phyloP scores from a whole-genome alignment of 2,113 vertebrate species.

The Struthidea cinerea region DNA sequence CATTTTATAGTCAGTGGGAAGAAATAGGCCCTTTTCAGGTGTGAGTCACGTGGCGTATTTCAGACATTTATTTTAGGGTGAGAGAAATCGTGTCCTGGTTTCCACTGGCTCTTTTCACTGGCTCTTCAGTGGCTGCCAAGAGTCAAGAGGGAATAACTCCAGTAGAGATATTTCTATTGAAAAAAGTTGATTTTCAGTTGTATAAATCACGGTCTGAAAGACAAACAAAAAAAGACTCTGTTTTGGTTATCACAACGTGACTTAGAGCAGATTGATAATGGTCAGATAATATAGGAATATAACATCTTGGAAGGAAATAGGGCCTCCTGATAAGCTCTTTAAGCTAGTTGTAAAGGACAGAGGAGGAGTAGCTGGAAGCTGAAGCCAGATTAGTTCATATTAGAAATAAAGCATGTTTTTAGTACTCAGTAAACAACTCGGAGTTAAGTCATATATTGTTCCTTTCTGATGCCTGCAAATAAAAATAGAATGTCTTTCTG shows the following conservation, averaged over 20 bases:
- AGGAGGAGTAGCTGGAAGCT: background rate
- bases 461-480: background rate
- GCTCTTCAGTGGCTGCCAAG: background rate
- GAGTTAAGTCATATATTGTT: background rate
- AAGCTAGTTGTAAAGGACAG: background rate
- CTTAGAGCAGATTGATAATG: background rate
- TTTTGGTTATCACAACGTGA: background rate
- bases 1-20: background rate
- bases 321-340: background rate
- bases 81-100: background rate
- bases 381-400: background rate
- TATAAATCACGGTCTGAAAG: background rate
- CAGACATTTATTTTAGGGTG: background rate
- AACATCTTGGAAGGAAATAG: background rate
- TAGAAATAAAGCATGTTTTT: background rate
- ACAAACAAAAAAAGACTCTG: accelerated
- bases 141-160: background rate
- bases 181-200: background rate
- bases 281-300: background rate
- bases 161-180: background rate
- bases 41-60: background rate
- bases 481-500: background rate
- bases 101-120: background rate
- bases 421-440: background rate
- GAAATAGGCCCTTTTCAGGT: background rate